Evolutionary conservation across 2,888 invertebrate genomes (phyloP).

Genomic region (Oscheius sp.): DNA sequence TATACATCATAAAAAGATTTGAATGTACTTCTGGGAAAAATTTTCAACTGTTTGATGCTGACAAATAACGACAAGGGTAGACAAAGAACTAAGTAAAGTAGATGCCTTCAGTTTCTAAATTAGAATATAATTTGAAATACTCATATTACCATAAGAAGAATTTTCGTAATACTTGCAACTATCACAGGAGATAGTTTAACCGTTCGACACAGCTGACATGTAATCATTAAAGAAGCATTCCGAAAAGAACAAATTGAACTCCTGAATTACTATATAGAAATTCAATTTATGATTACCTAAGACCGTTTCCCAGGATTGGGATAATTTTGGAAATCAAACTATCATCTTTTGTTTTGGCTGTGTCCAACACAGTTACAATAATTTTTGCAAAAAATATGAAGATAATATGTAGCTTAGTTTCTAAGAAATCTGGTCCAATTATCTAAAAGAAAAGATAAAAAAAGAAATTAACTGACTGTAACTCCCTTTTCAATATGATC

Average conservation of each 20-base stretch:
- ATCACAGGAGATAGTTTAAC: conserved; percentile 53
- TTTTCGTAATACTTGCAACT: conserved; percentile 50
- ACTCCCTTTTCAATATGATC: conserved; percentile 45
- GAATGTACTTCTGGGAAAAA: conserved; percentile 55
- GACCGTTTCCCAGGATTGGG: conserved; percentile 60
- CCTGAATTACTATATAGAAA: conserved; percentile 25
- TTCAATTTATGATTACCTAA: conserved; percentile 45
- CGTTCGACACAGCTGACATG: conserved; percentile 55
- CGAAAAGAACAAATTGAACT: conserved; percentile 48
- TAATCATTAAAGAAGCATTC: conserved; percentile 50
- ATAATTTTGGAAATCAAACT: conserved; percentile 75
- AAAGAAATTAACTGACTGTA: conserved; percentile 22
- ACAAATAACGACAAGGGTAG: conserved; percentile 63
- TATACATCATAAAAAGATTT: background rate
- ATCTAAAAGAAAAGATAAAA: conserved; percentile 29
- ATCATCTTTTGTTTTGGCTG: conserved; percentile 74
- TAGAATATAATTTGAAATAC: background rate
- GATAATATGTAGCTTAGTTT: conserved; percentile 76
- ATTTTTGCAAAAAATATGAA: conserved; percentile 84
- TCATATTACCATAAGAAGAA: conserved; percentile 58
- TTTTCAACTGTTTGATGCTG: conserved; percentile 58
- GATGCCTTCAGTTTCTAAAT: conserved; percentile 55
- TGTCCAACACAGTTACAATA: conserved; percentile 79
- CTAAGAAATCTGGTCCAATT: conserved; percentile 47
- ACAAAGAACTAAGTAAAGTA: conserved; percentile 44